These are phyloP conservation scores for Hetaerina americana DNA, from an alignment of 1,140 invertebrate genomes.

Conservation along the genomic window DNA sequence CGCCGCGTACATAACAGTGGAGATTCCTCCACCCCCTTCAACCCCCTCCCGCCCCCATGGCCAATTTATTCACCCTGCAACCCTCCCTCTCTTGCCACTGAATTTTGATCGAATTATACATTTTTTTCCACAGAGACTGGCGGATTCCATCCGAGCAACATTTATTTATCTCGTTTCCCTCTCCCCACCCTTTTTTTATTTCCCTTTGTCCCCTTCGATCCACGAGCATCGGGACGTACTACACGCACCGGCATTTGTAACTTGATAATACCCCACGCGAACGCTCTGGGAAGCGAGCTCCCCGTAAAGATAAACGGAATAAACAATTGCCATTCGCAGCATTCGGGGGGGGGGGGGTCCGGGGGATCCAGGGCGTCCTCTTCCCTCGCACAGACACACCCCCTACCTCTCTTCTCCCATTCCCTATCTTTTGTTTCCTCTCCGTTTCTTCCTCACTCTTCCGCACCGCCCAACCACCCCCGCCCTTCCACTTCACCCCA, in stretches of 20 bases:
- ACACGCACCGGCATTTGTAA: too few species aligned
- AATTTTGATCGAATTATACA: background rate
- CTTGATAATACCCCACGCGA: background rate
- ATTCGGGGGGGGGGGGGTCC: too few species aligned
- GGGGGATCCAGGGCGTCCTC: background rate
- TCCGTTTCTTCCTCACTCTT: too few species aligned
- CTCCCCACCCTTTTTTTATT: background rate
- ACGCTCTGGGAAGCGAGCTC: background rate
- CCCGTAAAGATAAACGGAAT: background rate
- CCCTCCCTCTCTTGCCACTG: background rate
- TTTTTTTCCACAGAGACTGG: too few species aligned
- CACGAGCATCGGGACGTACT: too few species aligned
- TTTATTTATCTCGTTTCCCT: background rate
- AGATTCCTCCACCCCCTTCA: too few species aligned
- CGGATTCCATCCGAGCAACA: background rate
- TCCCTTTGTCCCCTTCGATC: background rate
- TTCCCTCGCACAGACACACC: background rate
- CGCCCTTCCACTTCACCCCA: too few species aligned
- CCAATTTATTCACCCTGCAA: too few species aligned
- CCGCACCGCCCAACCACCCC: too few species aligned
- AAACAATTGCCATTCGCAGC: background rate
- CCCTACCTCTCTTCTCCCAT: too few species aligned
- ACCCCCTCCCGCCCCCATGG: too few species aligned
- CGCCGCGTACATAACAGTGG: background rate
- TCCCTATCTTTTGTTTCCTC: too few species aligned